These are phyloP conservation scores for Drosophila santomea DNA, from an alignment of 1,140 invertebrate genomes.

Conservation along the genomic window DNA sequence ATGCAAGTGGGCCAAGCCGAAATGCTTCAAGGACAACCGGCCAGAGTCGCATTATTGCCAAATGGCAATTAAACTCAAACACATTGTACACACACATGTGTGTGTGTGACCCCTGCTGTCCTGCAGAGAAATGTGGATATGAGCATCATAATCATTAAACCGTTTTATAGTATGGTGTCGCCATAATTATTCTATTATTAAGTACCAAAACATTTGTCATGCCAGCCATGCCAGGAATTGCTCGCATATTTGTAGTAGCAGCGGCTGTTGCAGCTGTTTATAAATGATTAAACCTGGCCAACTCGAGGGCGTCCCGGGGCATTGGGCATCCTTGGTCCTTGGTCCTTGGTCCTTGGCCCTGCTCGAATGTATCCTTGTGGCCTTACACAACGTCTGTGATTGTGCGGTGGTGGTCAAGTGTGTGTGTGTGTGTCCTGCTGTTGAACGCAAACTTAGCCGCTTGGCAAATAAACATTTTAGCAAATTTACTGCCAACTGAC, in stretches of 20 bases:
- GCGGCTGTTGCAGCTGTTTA: slow-evolving; percentile 63
- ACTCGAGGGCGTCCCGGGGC: slow-evolving; percentile 44
- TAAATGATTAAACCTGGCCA: slow-evolving; percentile 78
- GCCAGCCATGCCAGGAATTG: slow-evolving; percentile 59
- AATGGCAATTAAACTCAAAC: slow-evolving; percentile 43
- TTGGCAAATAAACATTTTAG: slow-evolving; percentile 83
- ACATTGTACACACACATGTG: not conserved
- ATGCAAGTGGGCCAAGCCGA: slow-evolving; percentile 15
- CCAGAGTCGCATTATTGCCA: slow-evolving; percentile 25
- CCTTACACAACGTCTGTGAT: slow-evolving; percentile 60
- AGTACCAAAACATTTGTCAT: slow-evolving; percentile 82
- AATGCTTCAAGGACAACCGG: slow-evolving; percentile 9
- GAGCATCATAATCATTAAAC: slow-evolving; percentile 75
- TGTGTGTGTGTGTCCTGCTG: slow-evolving; percentile 40
- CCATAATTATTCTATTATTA: slow-evolving; percentile 83
- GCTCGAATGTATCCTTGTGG: slow-evolving; percentile 39
- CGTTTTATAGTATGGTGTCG: slow-evolving; percentile 77
- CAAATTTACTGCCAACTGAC: slow-evolving; percentile 83
- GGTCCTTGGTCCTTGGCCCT: slow-evolving; percentile 27
- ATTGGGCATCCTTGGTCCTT: slow-evolving; percentile 26
- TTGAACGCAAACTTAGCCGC: slow-evolving; percentile 79
- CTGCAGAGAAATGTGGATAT: slow-evolving; percentile 19
- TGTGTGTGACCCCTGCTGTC: slow-evolving; percentile 7
- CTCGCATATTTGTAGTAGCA: slow-evolving; percentile 46
- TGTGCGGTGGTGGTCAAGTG: slow-evolving; percentile 41